Conservation (phyloP, 2,888 invertebrate genomes). For the Tetragnatha montana region DNA sequence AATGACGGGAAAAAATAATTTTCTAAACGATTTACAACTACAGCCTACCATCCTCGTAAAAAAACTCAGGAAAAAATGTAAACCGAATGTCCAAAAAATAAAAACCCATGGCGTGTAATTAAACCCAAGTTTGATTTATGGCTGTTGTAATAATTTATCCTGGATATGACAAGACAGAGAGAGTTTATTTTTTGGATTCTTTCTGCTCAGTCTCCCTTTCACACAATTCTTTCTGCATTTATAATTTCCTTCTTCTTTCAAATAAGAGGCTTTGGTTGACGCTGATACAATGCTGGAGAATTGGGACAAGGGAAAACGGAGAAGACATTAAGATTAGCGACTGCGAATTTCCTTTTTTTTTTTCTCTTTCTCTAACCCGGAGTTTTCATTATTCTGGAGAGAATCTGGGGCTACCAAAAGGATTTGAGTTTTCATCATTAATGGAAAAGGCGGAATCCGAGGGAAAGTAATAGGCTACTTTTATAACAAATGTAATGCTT, state of each 20-base stretch:
- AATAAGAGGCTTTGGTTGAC: constrained; percentile 19
- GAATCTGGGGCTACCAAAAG: neutral
- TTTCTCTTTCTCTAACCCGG: neutral
- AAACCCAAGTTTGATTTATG: constrained; percentile 46
- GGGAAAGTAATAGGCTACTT: constrained; percentile 25
- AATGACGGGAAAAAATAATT: neutral
- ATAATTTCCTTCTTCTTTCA: constrained; percentile 28
- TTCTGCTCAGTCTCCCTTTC: neutral
- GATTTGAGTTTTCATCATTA: constrained; percentile 14
- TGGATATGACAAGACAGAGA: constrained; percentile 28
- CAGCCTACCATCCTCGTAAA: neutral
- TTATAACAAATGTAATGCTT: neutral
- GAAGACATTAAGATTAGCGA: constrained; percentile 36
- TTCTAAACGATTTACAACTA: neutral
- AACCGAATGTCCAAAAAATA: neutral
- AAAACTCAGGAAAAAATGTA: neutral
- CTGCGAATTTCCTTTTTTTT: neutral
- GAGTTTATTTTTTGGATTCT: neutral
- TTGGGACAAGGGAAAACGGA: constrained; percentile 15
- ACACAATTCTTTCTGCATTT: neutral
- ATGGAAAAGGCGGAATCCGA: constrained; percentile 38
- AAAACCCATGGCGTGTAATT: constrained; percentile 37
- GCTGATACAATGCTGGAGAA: constrained; percentile 27
- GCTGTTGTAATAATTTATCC: constrained; percentile 42
- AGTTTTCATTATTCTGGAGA: constrained; percentile 39